Evolutionary conservation across 2,113 vertebrate species (phyloP).

Genomic region (Promerops cafer): DNA sequence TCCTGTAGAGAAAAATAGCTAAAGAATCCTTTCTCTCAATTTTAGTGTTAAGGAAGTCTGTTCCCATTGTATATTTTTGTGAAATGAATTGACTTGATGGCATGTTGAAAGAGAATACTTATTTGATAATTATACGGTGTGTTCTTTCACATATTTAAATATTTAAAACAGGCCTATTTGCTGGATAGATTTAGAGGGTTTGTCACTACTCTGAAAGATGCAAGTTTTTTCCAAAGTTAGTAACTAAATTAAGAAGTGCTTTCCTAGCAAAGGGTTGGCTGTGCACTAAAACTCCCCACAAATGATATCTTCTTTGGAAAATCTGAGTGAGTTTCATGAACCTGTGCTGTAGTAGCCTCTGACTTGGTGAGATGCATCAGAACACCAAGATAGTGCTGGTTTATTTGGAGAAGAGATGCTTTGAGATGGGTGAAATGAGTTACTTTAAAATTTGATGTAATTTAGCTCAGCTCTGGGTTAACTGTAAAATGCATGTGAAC

Average conservation of each 20-base stretch:
- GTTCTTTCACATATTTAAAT: background rate
- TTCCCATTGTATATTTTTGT: background rate
- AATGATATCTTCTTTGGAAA: background rate
- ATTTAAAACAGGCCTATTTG: background rate
- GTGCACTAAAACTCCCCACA: background rate
- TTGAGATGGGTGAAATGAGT: accelerated
- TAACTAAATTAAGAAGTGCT: background rate
- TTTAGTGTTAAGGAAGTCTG: background rate
- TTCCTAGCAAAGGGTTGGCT: background rate
- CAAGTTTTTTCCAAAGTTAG: background rate
- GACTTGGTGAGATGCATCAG: background rate
- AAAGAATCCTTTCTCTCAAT: background rate
- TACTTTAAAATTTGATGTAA: background rate
- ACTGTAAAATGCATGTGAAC: background rate
- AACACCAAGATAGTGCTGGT: background rate
- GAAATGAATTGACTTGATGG: background rate
- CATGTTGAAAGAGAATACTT: background rate
- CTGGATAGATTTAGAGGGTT: background rate
- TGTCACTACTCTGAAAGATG: background rate
- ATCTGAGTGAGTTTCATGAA: background rate
- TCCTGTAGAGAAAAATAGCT: background rate
- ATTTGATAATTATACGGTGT: background rate
- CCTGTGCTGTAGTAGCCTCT: background rate
- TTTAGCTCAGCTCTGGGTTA: background rate
- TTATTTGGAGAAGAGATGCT: background rate